Conservation (phyloP, 2,113 vertebrate species). For the Himantopus leucocephalus region DNA sequence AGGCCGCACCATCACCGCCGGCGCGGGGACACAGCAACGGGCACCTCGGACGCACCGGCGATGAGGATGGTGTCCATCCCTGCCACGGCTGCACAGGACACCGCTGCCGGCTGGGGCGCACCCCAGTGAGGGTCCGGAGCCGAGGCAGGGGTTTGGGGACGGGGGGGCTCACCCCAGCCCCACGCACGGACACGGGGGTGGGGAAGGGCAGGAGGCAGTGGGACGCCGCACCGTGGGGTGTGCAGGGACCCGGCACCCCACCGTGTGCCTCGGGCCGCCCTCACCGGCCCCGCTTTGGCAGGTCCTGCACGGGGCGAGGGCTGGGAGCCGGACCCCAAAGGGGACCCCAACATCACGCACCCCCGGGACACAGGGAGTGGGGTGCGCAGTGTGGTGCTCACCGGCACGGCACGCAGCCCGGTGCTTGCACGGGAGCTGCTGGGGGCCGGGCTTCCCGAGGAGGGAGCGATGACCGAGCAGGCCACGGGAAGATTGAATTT, state of each 20-base stretch:
- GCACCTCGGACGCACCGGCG: accelerated
- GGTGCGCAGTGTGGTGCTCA: background rate
- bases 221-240: accelerated
- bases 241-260: background rate
- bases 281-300: accelerated
- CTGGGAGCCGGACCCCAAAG: background rate
- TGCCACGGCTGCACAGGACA: background rate
- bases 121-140: accelerated
- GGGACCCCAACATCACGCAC: background rate
- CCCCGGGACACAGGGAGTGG: background rate
- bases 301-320: no score
- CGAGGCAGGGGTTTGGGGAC: background rate
- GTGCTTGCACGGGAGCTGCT: background rate
- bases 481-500: background rate
- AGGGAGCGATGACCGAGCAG: background rate
- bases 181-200: no score
- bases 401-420: background rate
- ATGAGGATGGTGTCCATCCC: background rate
- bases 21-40: accelerated
- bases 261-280: accelerated
- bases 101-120: background rate
- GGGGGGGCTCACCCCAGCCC: background rate
- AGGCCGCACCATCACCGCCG: background rate
- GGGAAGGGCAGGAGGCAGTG: background rate
- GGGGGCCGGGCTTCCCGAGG: background rate